Conservation (phyloP, 2,113 vertebrate species). For the Sylvilagus bachmani region DNA sequence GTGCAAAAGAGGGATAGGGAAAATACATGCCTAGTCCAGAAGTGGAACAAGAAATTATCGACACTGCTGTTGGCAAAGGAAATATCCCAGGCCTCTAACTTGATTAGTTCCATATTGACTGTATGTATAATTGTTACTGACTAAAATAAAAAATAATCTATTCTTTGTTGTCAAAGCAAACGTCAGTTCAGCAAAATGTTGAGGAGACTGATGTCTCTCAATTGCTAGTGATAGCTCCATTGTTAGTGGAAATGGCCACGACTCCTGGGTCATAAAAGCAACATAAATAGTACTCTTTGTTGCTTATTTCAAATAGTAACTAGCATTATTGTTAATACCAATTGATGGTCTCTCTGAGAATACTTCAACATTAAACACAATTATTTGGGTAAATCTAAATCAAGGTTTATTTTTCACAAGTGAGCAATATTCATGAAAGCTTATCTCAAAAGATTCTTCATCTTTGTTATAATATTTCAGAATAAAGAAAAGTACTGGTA, state of each 20-base stretch:
- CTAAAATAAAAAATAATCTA: background rate
- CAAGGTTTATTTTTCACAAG: background rate
- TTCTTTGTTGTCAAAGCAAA: constrained; percentile 40
- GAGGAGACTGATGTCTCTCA: background rate
- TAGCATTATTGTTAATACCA: background rate
- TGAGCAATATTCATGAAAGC: background rate
- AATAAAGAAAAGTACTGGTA: background rate
- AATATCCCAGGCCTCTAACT: background rate
- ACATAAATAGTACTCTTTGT: background rate
- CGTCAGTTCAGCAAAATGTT: constrained; percentile 10
- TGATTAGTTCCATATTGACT: constrained; percentile 3
- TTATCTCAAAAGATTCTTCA: background rate
- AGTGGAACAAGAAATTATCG: background rate
- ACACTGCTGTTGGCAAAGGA: background rate
- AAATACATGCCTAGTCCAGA: background rate
- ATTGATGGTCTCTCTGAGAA: background rate
- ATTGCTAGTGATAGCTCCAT: background rate
- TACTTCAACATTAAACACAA: background rate
- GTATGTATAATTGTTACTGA: background rate
- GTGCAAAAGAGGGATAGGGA: background rate
- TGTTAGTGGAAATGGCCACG: constrained; percentile 45
- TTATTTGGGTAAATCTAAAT: background rate
- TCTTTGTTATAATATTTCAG: background rate
- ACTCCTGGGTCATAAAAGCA: background rate
- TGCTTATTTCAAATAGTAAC: background rate